Base-by-base conservation (phyloP, 1,140 invertebrate genomes). In the Mactra quadrangularis region DNA sequence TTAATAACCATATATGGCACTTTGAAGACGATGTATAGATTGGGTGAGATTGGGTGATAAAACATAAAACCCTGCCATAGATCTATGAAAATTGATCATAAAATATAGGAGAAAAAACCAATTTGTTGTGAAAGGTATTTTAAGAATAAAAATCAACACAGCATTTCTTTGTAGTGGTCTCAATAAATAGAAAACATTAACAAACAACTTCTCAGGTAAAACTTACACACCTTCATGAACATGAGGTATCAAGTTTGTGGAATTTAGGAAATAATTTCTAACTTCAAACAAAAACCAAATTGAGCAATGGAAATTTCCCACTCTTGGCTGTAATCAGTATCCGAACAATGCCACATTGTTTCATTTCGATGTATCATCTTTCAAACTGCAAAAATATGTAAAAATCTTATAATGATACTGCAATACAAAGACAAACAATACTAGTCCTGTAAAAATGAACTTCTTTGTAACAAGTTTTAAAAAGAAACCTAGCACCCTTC, bases 161-260 rank as follows among this genome's bases (percentile, higher is more conserved):
- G 31, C 41, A 50, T 38, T 50, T 68, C 64, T 68, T 68, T 68
- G 64, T 68, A 50, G 64, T 68, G 47, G n/a, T n/a, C n/a, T n/a
- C n/a, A n/a, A n/a, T n/a, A n/a, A n/a, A n/a, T n/a, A n/a, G n/a
- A 3, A 9, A 47, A 47, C 4, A 22, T 68, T 33, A 25, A 41
- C 38, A 68, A 68, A n/a, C n/a, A 50, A 47, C 47, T 68, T 68
- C 64, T 68, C 64, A 50, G 27, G 64, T 68, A 41, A 68, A 47
- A 47, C 47, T 68, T 27, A 27, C 25, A 68, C 38, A 68, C 45
- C 45, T 68, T 27, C 64, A 50, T 52, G 35, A 68, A 68, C 64
- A 25, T 68, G 27, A 68, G 9, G 41, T 68, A 50, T 68, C 64
- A 31, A 27, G 64, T 68, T 50, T n/a, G 6, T 68, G 64, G 64